Evolutionary conservation across 2,797 vertebrate species (phyloP).

Genomic region (Bovichtus variegatus): DNA sequence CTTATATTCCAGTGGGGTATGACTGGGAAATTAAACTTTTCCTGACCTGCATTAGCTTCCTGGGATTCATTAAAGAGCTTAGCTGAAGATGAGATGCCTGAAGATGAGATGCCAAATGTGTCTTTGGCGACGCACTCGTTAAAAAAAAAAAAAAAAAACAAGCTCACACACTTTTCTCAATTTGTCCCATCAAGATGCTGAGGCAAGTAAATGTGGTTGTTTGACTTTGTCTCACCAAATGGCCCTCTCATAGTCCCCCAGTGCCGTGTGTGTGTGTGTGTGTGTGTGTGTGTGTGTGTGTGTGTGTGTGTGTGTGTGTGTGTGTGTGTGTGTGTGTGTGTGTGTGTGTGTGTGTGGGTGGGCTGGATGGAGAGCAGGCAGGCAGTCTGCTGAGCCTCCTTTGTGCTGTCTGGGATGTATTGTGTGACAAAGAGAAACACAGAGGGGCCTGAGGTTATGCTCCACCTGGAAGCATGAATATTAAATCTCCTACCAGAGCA

Average conservation of each 20-base stretch:
- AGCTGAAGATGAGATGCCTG: conserved; percentile 31
- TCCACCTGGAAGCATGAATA: conserved; percentile 73
- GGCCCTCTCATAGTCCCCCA: conserved; percentile 55
- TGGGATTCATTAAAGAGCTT: conserved; percentile 47
- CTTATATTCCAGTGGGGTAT: conserved; percentile 29
- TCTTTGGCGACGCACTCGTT: conserved; percentile 29
- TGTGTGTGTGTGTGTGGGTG: conserved; percentile 38
- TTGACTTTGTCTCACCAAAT: conserved; percentile 56
- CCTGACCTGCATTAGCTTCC: conserved; percentile 48
- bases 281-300: conserved; percentile 39
- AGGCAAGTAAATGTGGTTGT: conserved; percentile 45
- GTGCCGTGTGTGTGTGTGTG: conserved; percentile 46
- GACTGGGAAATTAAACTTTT: conserved; percentile 48
- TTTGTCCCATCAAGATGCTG: conserved; percentile 23
- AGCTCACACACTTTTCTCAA: conserved; percentile 19
- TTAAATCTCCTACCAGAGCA: conserved; percentile 48
- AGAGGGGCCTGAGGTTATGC: conserved; percentile 64
- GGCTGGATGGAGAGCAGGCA: conserved; percentile 58
- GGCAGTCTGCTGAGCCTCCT: conserved; percentile 71
- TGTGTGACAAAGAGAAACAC: conserved; percentile 68
- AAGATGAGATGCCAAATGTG: conserved; percentile 40
- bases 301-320: conserved; percentile 36
- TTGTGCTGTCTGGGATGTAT: conserved; percentile 72
- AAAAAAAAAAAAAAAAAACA: conserved; percentile 32
- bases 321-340: conserved; percentile 36